Evolutionary conservation across 2,797 vertebrate species (phyloP).

Genomic region (Hippopotamyrus pictus): DNA sequence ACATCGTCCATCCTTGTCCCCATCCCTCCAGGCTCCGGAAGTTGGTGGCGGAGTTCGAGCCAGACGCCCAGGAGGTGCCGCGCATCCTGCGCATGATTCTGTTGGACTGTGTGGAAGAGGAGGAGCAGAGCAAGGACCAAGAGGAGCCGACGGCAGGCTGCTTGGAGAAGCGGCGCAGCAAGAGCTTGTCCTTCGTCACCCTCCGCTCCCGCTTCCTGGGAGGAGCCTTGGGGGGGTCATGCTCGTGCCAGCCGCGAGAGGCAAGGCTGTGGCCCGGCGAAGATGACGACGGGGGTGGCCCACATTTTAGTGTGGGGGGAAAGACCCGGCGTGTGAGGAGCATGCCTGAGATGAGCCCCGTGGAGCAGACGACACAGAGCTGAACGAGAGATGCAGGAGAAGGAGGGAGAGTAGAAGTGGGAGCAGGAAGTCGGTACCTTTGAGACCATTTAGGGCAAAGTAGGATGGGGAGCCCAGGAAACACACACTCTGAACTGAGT

Average conservation of each 20-base stretch:
- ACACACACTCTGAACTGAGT: not conserved
- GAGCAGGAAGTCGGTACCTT: not conserved
- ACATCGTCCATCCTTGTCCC: not conserved
- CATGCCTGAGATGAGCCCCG: conserved; percentile 40
- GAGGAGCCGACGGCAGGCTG: not conserved
- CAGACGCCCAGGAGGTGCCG: conserved; percentile 39
- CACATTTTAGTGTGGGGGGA: not conserved
- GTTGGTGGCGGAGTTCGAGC: conserved; percentile 42
- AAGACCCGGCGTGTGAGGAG: conserved; percentile 36
- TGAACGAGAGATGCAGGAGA: conserved; percentile 11
- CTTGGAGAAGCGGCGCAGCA: conserved; percentile 28
- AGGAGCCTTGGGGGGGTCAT: conserved; percentile 22
- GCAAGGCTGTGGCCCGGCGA: conserved; percentile 11
- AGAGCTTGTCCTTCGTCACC: conserved; percentile 40
- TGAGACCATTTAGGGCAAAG: not conserved
- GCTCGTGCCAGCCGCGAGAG: not conserved
- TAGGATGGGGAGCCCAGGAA: not conserved
- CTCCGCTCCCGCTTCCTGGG: conserved; percentile 27
- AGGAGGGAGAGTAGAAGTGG: not conserved
- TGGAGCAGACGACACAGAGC: conserved; percentile 23
- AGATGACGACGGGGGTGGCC: not conserved
- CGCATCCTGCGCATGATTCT: conserved; percentile 40
- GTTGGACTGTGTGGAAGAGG: conserved; percentile 36
- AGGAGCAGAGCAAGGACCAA: not conserved
- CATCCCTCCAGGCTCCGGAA: conserved; percentile 38